Evolutionary conservation across 2,888 invertebrate genomes (phyloP), one percentile per base, ranked within the genome.

Genomic region (Petrolisthes manimaculis): DNA sequence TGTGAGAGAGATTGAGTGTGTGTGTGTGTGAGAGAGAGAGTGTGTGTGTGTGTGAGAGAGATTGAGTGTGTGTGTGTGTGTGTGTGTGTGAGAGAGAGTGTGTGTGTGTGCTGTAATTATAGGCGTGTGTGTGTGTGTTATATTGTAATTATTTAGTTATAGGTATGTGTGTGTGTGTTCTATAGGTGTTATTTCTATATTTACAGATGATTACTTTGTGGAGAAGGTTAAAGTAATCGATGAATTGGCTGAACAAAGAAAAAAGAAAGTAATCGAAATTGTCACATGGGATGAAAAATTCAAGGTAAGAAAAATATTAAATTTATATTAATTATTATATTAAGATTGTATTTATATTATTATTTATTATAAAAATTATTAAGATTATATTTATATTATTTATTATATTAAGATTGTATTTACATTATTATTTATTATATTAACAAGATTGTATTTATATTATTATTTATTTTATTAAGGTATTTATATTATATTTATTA

Each of bases 171-270:
- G 8, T 37, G 37, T 37, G 37, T 37, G 37, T 37, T 37, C 0
- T 37, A 37, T 37, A 37, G 37, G 1, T 2, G 37, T 37, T 37
- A 37, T 37, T 37, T 37, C 0, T 37, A 37, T 37, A 37, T 37
- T 37, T 37, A 37, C 93, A 97, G 97, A 97, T 93, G 97, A 97
- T 92, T 97, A 97, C 93, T 97, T 97, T 93, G 94, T 97, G 91
- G 95, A 96, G 21, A 97, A 97, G 93, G 96, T 97, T 87, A 96
- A 96, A 93, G 96, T 95, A 4, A 96, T 97, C 78, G 97, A 97
- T 93, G 96, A 96, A 92, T 95, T 97, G 92, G 96, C 96, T 91
- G 96, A 96, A 91, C 95, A 95, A 91, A 95, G 96, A 92, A 95
- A 96, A 91, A 94, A 94, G 91, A 95, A 95, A 91, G 94, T 97